phyloP scores from a whole-genome alignment of 2,113 vertebrate species.

The Actinemys pallida region DNA sequence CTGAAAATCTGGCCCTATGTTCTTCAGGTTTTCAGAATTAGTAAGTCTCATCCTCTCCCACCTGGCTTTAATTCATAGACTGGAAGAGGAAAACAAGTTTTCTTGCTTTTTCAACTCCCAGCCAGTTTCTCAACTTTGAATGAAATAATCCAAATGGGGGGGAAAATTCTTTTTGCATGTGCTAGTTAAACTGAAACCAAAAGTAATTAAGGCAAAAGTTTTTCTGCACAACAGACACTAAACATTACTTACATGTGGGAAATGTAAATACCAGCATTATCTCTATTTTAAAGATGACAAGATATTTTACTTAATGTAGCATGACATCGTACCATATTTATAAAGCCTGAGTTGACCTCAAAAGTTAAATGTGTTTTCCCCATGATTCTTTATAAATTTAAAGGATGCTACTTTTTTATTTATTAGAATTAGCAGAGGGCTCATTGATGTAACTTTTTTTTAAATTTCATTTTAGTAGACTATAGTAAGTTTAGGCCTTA shows the following conservation, averaged over 20 bases:
- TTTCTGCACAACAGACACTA: not conserved
- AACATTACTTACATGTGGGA: not conserved
- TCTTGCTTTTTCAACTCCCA: not conserved
- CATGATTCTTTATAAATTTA: not conserved
- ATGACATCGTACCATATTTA: not conserved
- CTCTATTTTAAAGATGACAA: not conserved
- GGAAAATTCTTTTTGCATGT: not conserved
- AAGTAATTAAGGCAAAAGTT: not conserved
- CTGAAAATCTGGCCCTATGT: not conserved
- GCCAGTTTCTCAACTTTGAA: conserved; percentile 30
- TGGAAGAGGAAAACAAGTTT: conserved; percentile 18
- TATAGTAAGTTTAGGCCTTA: not conserved
- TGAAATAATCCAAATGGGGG: not conserved
- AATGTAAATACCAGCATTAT: not conserved
- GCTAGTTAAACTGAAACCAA: not conserved
- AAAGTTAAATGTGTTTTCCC: not conserved
- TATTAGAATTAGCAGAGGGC: not conserved
- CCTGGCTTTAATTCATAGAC: not conserved
- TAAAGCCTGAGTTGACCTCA: not conserved
- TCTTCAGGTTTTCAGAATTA: not conserved
- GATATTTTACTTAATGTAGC: not conserved
- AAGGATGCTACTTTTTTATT: not conserved
- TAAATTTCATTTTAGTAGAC: not conserved
- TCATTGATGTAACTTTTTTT: not conserved
- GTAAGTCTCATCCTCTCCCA: not conserved